Conservation (phyloP, 2,797 vertebrate genomes). For the Acipenser ruthenus region DNA sequence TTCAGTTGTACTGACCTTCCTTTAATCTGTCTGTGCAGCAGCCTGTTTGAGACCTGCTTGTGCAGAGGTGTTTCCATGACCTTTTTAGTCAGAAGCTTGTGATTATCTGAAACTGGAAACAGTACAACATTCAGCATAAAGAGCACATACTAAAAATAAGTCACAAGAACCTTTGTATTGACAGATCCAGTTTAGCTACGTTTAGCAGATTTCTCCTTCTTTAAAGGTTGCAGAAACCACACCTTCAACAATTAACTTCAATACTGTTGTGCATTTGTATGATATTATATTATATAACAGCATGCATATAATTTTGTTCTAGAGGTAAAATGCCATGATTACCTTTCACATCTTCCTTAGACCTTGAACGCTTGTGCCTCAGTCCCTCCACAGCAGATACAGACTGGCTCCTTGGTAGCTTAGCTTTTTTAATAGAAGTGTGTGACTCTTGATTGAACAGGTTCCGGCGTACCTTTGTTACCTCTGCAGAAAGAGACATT, state of each 20-base stretch:
- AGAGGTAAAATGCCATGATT: conserved; percentile 1
- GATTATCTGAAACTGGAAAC: conserved; percentile 55
- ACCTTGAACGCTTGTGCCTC: conserved; percentile 48
- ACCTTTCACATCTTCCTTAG: conserved; percentile 9
- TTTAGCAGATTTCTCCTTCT: too few relatives aligned
- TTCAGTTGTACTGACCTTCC: conserved; percentile 65
- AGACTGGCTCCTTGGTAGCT: conserved; percentile 78
- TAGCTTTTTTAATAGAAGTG: conserved; percentile 70
- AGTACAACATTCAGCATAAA: not conserved
- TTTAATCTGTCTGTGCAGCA: conserved; percentile 74
- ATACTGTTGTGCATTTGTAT: too few relatives aligned
- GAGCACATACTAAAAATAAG: too few relatives aligned
- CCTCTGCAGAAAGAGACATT: conserved; percentile 56
- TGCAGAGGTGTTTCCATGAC: conserved; percentile 84
- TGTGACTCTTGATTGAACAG: conserved; percentile 75
- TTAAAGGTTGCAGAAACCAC: too few relatives aligned
- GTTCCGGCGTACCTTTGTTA: conserved; percentile 90
- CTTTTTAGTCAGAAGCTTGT: conserved; percentile 73
- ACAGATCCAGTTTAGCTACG: too few relatives aligned
- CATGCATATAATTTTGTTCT: too few relatives aligned
- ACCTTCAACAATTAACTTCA: too few relatives aligned
- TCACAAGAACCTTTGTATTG: too few relatives aligned
- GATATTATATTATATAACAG: too few relatives aligned
- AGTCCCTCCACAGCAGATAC: conserved; percentile 79
- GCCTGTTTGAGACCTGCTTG: conserved; percentile 79